Conservation (phyloP, 1,140 invertebrate genomes). For the Oryzaephilus surinamensis region DNA sequence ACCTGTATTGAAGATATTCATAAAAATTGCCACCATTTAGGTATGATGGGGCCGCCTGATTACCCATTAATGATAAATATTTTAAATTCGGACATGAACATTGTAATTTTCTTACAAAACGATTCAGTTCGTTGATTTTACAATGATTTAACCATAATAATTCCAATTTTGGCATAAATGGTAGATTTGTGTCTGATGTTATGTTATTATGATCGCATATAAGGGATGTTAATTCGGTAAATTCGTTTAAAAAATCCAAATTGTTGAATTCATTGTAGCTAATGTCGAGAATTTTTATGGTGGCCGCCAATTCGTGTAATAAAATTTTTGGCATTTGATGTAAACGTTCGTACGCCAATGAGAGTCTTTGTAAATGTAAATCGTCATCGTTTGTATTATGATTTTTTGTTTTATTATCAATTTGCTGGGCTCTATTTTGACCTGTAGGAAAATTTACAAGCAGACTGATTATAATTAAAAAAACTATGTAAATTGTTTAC, state of each 20-base stretch:
- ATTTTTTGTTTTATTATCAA: too few relatives aligned
- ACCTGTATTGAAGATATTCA: conserved; percentile 72
- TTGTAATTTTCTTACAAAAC: conserved; percentile 50
- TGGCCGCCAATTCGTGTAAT: conserved; percentile 40
- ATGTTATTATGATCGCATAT: conserved; percentile 67
- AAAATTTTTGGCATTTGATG: conserved; percentile 46
- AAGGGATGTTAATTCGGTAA: conserved; percentile 56
- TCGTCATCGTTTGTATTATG: conserved; percentile 31
- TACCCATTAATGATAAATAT: conserved; percentile 67
- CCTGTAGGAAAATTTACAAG: too few relatives aligned
- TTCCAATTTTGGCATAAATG: conserved; percentile 53
- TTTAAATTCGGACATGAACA: conserved; percentile 53
- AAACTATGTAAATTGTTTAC: too few relatives aligned
- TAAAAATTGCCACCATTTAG: conserved; percentile 62
- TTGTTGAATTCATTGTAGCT: conserved; percentile 65
- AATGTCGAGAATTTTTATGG: conserved; percentile 51
- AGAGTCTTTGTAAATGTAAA: conserved; percentile 37
- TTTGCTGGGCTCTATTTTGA: too few relatives aligned
- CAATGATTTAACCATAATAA: conserved; percentile 73
- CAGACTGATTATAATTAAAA: too few relatives aligned
- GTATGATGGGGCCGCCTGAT: conserved; percentile 61
- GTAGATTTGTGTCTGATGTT: conserved; percentile 51
- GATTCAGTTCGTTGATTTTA: conserved; percentile 45
- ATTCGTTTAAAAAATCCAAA: conserved; percentile 54
- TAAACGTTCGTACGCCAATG: conserved; percentile 47